These are phyloP conservation scores for Drosophila pallidifrons DNA, from an alignment of 1,140 invertebrate genomes.

Conservation along the genomic window DNA sequence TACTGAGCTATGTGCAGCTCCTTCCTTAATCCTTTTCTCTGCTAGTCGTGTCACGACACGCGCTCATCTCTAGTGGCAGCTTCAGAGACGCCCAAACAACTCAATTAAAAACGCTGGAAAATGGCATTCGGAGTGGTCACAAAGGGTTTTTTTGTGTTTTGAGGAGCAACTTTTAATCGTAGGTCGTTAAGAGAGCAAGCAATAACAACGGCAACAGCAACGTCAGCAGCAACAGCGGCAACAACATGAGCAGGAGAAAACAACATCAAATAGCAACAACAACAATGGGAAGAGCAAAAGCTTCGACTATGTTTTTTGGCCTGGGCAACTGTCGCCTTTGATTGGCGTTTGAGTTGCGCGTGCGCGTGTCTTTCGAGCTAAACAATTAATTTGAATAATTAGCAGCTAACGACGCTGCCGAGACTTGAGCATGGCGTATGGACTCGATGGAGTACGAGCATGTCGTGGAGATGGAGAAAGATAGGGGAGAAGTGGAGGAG, in stretches of 20 bases:
- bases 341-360: constrained; percentile 80
- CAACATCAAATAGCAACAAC: constrained; percentile 12
- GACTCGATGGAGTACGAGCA: neutral
- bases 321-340: constrained; percentile 52
- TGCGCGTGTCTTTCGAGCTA: constrained; percentile 73
- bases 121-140: constrained; percentile 33
- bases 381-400: constrained; percentile 84
- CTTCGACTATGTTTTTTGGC: neutral
- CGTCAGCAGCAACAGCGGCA: constrained; percentile 8
- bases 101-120: constrained; percentile 48
- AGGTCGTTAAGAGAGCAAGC: constrained; percentile 39
- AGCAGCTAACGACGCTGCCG: constrained; percentile 72
- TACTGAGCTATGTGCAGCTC: neutral
- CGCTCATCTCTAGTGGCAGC: constrained; percentile 21
- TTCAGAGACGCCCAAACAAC: constrained; percentile 43
- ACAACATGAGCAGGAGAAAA: constrained; percentile 11
- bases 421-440: constrained; percentile 11
- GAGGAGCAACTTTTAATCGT: constrained; percentile 44
- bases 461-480: neutral
- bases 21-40: neutral
- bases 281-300: neutral
- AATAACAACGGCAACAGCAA: constrained; percentile 21
- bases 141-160: constrained; percentile 21
- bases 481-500: neutral
- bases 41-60: neutral